Base-by-base conservation (phyloP, 1,140 invertebrate species). In the Telenomus remus region DNA sequence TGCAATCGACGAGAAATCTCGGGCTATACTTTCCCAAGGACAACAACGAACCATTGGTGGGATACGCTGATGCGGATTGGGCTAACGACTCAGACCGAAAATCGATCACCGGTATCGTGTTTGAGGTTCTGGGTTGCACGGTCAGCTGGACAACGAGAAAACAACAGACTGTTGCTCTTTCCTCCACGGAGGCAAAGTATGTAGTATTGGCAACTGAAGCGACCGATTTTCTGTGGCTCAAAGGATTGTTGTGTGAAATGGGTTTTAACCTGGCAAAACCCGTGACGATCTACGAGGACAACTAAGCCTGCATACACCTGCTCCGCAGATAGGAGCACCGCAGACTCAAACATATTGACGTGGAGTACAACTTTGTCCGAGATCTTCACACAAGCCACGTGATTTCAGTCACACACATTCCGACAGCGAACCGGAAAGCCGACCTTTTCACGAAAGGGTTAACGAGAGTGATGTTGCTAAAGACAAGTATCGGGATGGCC, bases 141-240 rank as follows among this genome's bases (percentile, higher is more conserved):
- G 53, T 84, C 0, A 37, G 72, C 9, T 83, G 81, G 82, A 35
- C 14, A 0, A 79, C 77, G 7, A 80, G 70, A 44, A 79, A 73
- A 42, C 83, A 85, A 15, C 56, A 72, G 10, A 63, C 15, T 10
- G 64, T 82, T 8, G 57, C 79, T n/a, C 15, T 88, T 0, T 89
- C 85, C 1, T 85, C 86, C 1, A 85, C 86, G 6, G 87, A 89
- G 66, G 74, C 80, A 8, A 82, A 85, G 43, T 83, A 81, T 51
- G 75, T 84, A 6, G 78, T 80, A 10, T 9, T 80, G 0, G 61
- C 51, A 13, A 59, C 33, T 16, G 75, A 69, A 39, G 44, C 57
- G 10, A 60, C 61, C 19, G 81, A 85, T 63, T 60, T 66, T 10
- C 27, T 77, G 8, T 84, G 81, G 76, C 49, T 83, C 16, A 79